Base-by-base conservation (phyloP, 2,888 invertebrate species). In the Carcina quercana region DNA sequence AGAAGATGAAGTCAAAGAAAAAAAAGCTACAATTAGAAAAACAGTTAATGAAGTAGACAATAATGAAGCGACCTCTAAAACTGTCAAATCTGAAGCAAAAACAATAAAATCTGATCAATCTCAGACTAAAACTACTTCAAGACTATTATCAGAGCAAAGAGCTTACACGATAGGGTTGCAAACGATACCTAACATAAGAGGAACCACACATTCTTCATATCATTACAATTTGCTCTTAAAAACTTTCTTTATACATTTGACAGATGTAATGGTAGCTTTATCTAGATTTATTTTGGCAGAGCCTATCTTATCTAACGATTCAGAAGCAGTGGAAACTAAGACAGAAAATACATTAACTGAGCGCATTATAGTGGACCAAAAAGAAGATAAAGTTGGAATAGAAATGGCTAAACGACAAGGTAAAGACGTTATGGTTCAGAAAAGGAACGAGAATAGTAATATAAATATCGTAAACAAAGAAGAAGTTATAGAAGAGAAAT, bases 261-360 rank as follows among this genome's bases (percentile, higher is more conserved):
- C 84, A 2, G 80, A 82, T 43, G 72, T 85, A 0, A 82, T 85
- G 79, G 73, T 84, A 4, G 74, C 74, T 10, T 45, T 85, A 28
- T 76, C 79, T 1, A 68, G 72, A 40, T 74, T 71, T 44, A 61
- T 80, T 37, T 43, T 74, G 24, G 51, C 59, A 19, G 67, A 75
- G 38, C 71, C 72, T 15, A 44, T 55, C 0, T 51, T 68, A 15
- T 37, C 45, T 28, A 46, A 46, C 7, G 38, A 44, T 15, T 7
- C 15, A 5, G 13, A 20, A 14, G 24, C n/a, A n/a, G n/a, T n/a
- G n/a, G n/a, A n/a, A n/a, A n/a, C 15, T 3, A 40, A 28, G 22
- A 35, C 12, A 25, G 28, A 32, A 25, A n/a, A n/a, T n/a, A n/a
- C n/a, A n/a, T n/a, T n/a, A n/a, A n/a, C n/a, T n/a, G n/a, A n/a